Evolutionary conservation across 2,113 vertebrate species (phyloP).

Genomic region (Lates calcarifer): DNA sequence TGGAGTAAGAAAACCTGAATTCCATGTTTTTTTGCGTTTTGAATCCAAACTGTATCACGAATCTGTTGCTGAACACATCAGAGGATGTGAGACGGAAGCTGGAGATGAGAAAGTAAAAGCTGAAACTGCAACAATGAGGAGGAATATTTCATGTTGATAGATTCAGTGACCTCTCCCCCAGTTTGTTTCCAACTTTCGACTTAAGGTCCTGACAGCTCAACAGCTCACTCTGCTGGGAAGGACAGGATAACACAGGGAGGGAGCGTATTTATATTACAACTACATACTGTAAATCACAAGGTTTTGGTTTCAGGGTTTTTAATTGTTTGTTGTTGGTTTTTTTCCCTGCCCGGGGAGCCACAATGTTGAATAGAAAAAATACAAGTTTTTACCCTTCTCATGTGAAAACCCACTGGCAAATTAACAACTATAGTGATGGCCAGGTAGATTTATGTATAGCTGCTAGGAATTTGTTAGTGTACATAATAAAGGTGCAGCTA

Average conservation of each 20-base stretch:
- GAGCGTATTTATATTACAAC: neutral
- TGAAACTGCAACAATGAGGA: slow-evolving; percentile 18
- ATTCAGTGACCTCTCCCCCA: slow-evolving; percentile 50
- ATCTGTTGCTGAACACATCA: slow-evolving; percentile 18
- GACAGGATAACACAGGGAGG: neutral
- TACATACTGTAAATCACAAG: neutral
- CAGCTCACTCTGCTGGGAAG: slow-evolving; percentile 60
- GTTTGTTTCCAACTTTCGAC: neutral
- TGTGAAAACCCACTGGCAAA: neutral
- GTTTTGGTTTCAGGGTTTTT: neutral
- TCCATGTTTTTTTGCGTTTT: slow-evolving; percentile 3
- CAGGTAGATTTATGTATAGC: slow-evolving; percentile 22
- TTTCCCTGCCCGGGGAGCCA: neutral
- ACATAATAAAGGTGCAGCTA: slow-evolving; percentile 12
- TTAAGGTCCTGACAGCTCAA: neutral
- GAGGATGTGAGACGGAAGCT: neutral
- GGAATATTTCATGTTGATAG: slow-evolving; percentile 22
- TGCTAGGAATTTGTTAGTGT: slow-evolving; percentile 16
- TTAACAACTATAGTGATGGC: neutral
- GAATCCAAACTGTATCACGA: neutral
- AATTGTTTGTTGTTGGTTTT: too few species aligned
- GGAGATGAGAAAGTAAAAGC: slow-evolving; percentile 23
- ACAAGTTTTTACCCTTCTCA: neutral
- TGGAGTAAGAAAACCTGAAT: neutral
- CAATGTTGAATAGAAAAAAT: neutral